phyloP scores from a whole-genome alignment of 1,140 invertebrate species.

The Oryzaephilus surinamensis region DNA sequence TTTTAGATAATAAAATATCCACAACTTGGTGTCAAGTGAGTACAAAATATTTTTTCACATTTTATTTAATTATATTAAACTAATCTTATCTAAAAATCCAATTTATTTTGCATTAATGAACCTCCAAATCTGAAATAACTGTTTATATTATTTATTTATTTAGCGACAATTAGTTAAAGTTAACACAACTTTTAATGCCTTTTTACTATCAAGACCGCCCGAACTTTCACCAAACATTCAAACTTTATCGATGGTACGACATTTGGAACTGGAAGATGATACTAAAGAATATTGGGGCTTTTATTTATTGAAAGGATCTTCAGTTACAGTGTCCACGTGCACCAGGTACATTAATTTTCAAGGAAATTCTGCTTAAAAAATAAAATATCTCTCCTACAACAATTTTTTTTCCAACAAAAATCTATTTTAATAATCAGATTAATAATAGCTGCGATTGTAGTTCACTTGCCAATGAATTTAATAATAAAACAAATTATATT shows the following conservation, averaged over 20 bases:
- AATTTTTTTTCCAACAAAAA: too few relatives aligned
- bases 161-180: constrained; percentile 57
- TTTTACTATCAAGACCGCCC: constrained; percentile 51
- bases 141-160: constrained; percentile 9
- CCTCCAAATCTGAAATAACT: background rate
- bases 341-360: constrained; percentile 44
- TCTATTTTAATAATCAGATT: too few relatives aligned
- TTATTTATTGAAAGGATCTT: constrained; percentile 63
- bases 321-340: constrained; percentile 62
- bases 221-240: constrained; percentile 42
- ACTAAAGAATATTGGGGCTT: constrained; percentile 79
- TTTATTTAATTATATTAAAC: background rate
- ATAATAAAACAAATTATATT: too few relatives aligned
- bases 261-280: constrained; percentile 60
- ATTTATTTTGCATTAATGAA: background rate
- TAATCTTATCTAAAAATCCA: background rate
- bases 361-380: background rate
- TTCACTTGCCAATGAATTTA: too few relatives aligned
- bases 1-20: constrained; percentile 59
- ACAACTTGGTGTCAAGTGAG: constrained; percentile 65
- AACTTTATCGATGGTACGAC: constrained; percentile 54
- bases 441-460: too few relatives aligned
- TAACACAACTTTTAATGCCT: constrained; percentile 67
- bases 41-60: background rate
- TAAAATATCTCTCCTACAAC: too few relatives aligned